Evolutionary conservation across 2,888 invertebrate genomes (phyloP).

Genomic region (Rotaria socialis): DNA sequence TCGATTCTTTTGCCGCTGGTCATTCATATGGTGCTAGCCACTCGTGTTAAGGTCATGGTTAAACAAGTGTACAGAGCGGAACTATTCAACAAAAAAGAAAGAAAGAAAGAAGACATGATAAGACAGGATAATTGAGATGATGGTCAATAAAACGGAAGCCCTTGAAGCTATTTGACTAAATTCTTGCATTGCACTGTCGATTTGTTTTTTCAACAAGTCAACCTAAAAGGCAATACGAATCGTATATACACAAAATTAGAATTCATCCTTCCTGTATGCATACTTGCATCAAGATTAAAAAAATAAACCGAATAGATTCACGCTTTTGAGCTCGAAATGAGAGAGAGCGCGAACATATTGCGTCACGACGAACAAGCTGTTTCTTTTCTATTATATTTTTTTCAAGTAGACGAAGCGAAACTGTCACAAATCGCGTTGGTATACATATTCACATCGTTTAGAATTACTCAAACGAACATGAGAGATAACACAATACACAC

Average conservation of each 20-base stretch:
- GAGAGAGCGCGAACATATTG: background rate
- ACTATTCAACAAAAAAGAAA: conserved; percentile 5
- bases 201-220: background rate
- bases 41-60: background rate
- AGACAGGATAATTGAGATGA: conserved; percentile 3
- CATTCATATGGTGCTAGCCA: conserved; percentile 3
- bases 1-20: conserved; percentile 4
- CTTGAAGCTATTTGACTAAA: background rate
- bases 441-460: background rate
- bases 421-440: background rate
- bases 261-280: background rate
- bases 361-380: background rate
- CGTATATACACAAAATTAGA: background rate
- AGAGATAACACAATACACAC: background rate
- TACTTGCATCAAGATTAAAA: background rate
- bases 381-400: background rate
- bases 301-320: background rate
- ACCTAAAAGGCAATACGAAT: background rate
- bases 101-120: background rate
- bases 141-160: background rate
- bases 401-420: conserved; percentile 14
- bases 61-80: background rate
- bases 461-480: background rate
- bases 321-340: background rate
- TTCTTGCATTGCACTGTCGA: background rate